Base-by-base conservation (phyloP, 2,888 invertebrate genomes). In the Tipula helvola region DNA sequence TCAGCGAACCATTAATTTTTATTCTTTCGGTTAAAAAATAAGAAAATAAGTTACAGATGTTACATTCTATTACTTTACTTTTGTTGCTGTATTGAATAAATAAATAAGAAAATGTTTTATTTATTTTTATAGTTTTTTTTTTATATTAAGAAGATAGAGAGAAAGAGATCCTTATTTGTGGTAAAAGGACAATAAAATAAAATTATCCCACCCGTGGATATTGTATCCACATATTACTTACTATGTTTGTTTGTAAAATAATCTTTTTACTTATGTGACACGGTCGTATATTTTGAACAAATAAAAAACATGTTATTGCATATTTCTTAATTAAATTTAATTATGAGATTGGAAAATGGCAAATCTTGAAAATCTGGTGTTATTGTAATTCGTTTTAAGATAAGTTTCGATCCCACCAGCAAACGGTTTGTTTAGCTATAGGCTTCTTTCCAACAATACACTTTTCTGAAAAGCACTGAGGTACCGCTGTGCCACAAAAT, bases 41-140 rank as follows among this genome's bases (percentile, higher is more conserved):
- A 71, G 71, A 71, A 71, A 71, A 71, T 71, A 71, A 71, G 71
- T 71, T 71, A 71, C 71, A 71, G 71, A 71, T 71, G 71, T 71
- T 71, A 71, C 71, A 71, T 71, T 71, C 28, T 71, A 71, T 71
- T 71, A 71, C 71, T 71, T 71, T 71, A 71, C 71, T 71, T 71
- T 71, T 28, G 18, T 71, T 71, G 71, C 71, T 71, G 1, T 28
- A 71, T 71, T 71, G 71, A 71, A 71, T 71, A 71, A 71, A 71
- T 71, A 28, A 28, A 28, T 18, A 71, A 71, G 71, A 71, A 71
- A 71, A 71, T 71, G 71, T 71, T 71, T 71, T 71, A 28, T 71
- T 71, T 28, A 71, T 71, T 28, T 71, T 1, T 39, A 39, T 39
- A 7, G 5, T 39, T 39, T 2, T 39, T 39, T 39, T 71, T 71